Evolutionary conservation across 2,888 invertebrate species (phyloP).

Genomic region (Cantharis nigra): DNA sequence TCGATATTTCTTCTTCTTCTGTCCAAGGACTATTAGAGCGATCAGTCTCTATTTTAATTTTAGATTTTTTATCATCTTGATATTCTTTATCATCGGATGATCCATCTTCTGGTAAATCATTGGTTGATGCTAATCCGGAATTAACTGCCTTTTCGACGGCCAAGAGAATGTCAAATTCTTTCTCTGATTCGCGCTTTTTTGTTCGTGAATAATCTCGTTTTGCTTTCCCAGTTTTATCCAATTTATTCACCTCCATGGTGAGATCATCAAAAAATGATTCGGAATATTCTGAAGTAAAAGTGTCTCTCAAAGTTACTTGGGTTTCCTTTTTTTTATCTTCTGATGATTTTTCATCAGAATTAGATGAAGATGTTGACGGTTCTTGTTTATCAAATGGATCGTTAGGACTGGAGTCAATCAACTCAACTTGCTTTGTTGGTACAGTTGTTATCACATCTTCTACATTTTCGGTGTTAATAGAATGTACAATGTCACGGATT

Average conservation of each 20-base stretch:
- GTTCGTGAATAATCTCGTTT: conserved; percentile 66
- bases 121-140: conserved; percentile 46
- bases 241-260: conserved; percentile 62
- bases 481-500: conserved; percentile 50
- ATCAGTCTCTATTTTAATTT: conserved; percentile 56
- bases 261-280: conserved; percentile 59
- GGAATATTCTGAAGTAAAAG: conserved; percentile 44
- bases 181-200: conserved; percentile 47
- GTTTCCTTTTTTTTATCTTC: not conserved
- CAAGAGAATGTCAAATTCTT: conserved; percentile 55
- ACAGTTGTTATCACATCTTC: conserved; percentile 5
- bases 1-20: conserved; percentile 56
- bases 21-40: conserved; percentile 63
- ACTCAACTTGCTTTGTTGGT: not conserved
- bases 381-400: not conserved
- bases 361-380: not conserved
- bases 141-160: conserved; percentile 49
- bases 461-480: conserved; percentile 33
- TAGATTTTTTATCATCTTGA: conserved; percentile 45
- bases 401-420: not conserved
- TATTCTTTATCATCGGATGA: conserved; percentile 44
- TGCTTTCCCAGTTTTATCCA: conserved; percentile 66
- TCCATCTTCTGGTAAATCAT: conserved; percentile 41
- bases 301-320: conserved; percentile 9
- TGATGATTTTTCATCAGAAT: not conserved